Base-by-base conservation (phyloP, 2,888 invertebrate genomes). In the Eurois occulta region DNA sequence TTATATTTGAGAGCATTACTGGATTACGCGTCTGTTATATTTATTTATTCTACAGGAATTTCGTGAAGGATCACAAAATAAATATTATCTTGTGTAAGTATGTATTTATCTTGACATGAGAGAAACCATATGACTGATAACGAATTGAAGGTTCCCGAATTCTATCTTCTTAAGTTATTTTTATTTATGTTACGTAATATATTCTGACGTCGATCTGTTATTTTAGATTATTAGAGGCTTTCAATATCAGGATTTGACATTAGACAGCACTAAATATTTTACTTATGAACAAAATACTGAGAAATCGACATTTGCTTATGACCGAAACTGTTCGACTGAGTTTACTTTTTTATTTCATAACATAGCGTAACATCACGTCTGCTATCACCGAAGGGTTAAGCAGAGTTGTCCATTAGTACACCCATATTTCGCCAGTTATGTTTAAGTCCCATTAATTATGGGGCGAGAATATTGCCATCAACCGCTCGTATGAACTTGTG, bases 1-100 rank as follows among this genome's bases (percentile, higher is more conserved):
- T 78, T 83, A 81, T 85, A 81, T 86, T 83, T 85, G 76, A 70
- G 72, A 70, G 69, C 75, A 58, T 86, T 81, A 81, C 68, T 46
- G 73, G 77, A 86, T 85, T 80, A 88, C 73, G 62, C 48, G n/a
- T 60, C 28, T 13, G 35, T 75, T 76, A 75, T 58, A 66, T 75
- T 68, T 80, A 55, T 82, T 58, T 81, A 69, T 55, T 65, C 11
- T 21, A 13, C 8, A 58, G 41, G 48, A 48, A 77, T 76, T 43
- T 68, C 55, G 41, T 78, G 41, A 58, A 48, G 55, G 62, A 67
- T 83, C 55, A 72, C 41, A 81, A 48, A 66, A 77, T 70, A 48
- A 62, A 71, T 43, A 68, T 81, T 48, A 83, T 83, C 52, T 18
- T 77, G 38, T 35, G 18, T 60, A 48, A 64, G 58, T 16, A 78